Evolutionary conservation across 2,113 vertebrate species (phyloP).

Genomic region (Mus musculus): DNA sequence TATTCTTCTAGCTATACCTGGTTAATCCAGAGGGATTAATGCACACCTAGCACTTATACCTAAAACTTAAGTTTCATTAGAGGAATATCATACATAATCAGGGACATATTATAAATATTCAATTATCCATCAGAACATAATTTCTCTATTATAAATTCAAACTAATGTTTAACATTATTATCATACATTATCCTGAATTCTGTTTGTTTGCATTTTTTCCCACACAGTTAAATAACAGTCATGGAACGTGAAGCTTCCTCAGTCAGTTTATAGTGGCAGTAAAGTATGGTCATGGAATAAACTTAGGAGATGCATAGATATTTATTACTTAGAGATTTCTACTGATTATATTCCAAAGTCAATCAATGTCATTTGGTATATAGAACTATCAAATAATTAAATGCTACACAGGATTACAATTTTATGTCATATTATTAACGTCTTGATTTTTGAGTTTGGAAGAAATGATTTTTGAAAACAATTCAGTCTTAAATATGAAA

Average conservation of each 20-base stretch:
- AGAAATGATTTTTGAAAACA: no score
- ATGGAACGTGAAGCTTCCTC: neutral
- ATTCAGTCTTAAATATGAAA: neutral
- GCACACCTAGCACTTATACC: no score
- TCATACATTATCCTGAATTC: neutral
- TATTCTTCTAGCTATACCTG: no score
- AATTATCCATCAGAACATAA: neutral
- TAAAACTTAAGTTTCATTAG: no score
- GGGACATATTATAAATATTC: neutral
- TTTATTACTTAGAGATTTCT: neutral
- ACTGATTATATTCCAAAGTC: slow-evolving; percentile 9
- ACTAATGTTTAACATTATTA: neutral
- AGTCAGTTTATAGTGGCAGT: neutral
- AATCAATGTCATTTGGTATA: neutral
- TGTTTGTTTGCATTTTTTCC: neutral
- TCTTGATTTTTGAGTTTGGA: no score
- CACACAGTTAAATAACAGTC: neutral
- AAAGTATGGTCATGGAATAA: neutral
- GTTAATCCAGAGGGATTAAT: no score
- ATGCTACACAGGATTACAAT: neutral
- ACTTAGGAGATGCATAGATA: neutral
- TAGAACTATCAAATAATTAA: neutral
- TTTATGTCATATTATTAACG: neutral
- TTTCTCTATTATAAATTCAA: neutral
- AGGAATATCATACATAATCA: neutral